Percentiles rank a stretch among this genome's conserved stretches.
Conservation (phyloP, 2,888 invertebrate genomes). For the Myopa testacea region DNA sequence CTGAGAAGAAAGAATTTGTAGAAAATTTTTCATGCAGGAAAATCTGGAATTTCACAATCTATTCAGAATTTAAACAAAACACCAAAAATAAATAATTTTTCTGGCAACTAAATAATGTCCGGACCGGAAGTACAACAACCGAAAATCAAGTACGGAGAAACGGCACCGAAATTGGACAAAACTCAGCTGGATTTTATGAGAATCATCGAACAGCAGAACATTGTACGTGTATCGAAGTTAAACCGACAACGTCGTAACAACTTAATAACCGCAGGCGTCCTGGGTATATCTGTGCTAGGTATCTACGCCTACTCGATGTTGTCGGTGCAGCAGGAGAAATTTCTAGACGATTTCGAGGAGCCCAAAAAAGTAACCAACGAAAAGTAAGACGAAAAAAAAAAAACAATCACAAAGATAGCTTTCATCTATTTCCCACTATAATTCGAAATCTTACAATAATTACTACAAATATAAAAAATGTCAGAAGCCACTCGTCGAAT, state of each 20-base stretch:
- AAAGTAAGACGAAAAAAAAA: slow-evolving; percentile 34
- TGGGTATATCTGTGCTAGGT: slow-evolving; percentile 77
- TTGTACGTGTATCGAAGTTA: slow-evolving; percentile 77
- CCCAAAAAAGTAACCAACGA: slow-evolving; percentile 72
- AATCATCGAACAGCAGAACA: slow-evolving; percentile 81
- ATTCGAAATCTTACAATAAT: background rate
- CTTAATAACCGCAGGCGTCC: slow-evolving; percentile 73
- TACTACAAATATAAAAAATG: slow-evolving; percentile 50
- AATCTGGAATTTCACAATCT: slow-evolving; percentile 24
- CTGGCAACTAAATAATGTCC: slow-evolving; percentile 57
- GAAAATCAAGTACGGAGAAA: slow-evolving; percentile 64
- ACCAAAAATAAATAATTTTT: background rate
- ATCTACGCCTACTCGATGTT: slow-evolving; percentile 89
- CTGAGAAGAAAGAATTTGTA: slow-evolving; percentile 5
- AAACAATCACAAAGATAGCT: background rate
- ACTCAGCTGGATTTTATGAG: slow-evolving; percentile 84
- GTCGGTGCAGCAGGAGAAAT: slow-evolving; percentile 90
- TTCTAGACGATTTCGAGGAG: slow-evolving; percentile 92
- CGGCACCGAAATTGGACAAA: slow-evolving; percentile 70
- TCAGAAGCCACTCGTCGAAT: slow-evolving; percentile 57
- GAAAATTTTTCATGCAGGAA: background rate
- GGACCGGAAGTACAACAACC: slow-evolving; percentile 55
- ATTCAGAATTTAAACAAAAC: background rate
- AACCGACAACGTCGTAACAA: slow-evolving; percentile 75
- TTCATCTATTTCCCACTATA: background rate